These are phyloP conservation scores for Seira musarum DNA, from an alignment of 2,888 invertebrate species.

Conservation along the genomic window DNA sequence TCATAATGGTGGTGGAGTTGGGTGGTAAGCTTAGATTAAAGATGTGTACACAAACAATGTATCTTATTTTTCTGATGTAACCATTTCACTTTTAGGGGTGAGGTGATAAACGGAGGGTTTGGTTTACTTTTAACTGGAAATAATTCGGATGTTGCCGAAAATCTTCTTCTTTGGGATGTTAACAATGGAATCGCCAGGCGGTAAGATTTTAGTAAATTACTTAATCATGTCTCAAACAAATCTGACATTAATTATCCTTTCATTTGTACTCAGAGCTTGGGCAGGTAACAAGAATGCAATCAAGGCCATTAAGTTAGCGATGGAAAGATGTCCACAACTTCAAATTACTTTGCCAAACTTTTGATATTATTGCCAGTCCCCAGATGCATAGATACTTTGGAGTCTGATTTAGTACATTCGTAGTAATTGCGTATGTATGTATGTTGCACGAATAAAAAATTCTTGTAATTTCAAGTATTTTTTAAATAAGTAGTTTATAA, in stretches of 20 bases:
- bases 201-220: constrained; percentile 57
- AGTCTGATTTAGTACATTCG: too few relatives aligned
- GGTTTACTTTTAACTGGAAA: constrained; percentile 77
- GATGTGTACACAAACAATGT: background rate
- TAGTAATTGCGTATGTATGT: too few relatives aligned
- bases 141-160: constrained; percentile 73
- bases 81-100: constrained; percentile 73
- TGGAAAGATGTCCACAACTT: constrained; percentile 73
- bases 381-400: too few relatives aligned
- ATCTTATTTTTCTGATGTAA: too few relatives aligned
- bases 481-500: too few relatives aligned
- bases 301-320: constrained; percentile 74
- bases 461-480: background rate
- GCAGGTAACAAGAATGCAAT: constrained; percentile 76
- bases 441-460: background rate
- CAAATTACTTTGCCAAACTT: constrained; percentile 74
- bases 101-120: constrained; percentile 79
- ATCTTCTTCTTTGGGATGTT: constrained; percentile 78
- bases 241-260: too few relatives aligned
- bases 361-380: too few relatives aligned
- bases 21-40: constrained; percentile 72
- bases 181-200: constrained; percentile 75
- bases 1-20: constrained; percentile 77
- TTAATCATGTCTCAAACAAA: too few relatives aligned
- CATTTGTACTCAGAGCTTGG: constrained; percentile 77